Evolutionary conservation across 2,888 invertebrate genomes (phyloP).

Genomic region (Pardosa pseudoannulata): DNA sequence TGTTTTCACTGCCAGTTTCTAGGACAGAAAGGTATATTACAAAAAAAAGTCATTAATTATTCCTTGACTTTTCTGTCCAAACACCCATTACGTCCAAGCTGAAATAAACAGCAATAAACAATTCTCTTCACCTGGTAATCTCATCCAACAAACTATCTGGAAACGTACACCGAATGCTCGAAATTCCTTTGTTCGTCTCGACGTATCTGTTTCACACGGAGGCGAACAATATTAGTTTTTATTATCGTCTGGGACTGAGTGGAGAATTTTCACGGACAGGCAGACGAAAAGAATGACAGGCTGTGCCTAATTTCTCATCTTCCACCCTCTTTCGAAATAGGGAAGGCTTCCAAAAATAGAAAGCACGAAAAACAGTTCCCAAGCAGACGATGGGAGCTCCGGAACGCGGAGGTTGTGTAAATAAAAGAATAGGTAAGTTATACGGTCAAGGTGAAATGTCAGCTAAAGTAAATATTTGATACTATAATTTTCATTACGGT

Average conservation of each 20-base stretch:
- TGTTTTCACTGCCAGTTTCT: no score
- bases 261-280: slow-evolving; percentile 41
- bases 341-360: slow-evolving; percentile 29
- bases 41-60: no score
- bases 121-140: no score
- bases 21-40: no score
- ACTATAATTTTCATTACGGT: no score
- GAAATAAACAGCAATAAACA: no score
- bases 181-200: neutral
- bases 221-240: slow-evolving; percentile 12
- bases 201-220: neutral
- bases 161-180: neutral
- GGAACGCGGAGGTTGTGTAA: slow-evolving; percentile 5
- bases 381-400: neutral
- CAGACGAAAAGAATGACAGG: slow-evolving; percentile 37
- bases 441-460: slow-evolving; percentile 1
- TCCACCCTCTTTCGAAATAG: slow-evolving; percentile 8
- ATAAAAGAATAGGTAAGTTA: neutral
- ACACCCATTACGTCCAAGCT: no score
- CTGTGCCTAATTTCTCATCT: slow-evolving; percentile 33
- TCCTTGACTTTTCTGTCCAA: no score
- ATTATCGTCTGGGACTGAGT: neutral
- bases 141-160: no score
- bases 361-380: neutral
- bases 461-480: neutral